phyloP scores from a whole-genome alignment of 2,797 vertebrate genomes.

The Momotus momota region DNA sequence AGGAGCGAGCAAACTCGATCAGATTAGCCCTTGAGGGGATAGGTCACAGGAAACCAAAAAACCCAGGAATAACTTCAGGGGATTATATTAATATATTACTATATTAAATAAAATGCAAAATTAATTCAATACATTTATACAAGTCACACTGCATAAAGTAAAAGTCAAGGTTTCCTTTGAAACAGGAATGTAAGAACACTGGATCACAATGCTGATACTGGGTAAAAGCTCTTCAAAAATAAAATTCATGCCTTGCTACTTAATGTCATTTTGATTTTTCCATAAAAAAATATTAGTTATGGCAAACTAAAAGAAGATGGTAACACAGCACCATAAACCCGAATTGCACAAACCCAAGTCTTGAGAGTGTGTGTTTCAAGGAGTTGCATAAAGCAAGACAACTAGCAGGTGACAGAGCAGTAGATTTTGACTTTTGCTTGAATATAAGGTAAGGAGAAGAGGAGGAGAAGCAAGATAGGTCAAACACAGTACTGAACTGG shows the following conservation, averaged over 20 bases:
- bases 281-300: not conserved
- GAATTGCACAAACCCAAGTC: not conserved
- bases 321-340: not conserved
- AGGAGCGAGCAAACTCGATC: not conserved
- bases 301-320: not conserved
- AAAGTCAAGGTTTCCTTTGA: not conserved
- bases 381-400: not conserved
- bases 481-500: not conserved
- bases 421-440: not conserved
- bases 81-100: conserved; percentile 4
- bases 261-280: not conserved
- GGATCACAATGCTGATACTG: not conserved
- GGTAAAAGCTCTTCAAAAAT: not conserved
- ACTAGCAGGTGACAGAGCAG: not conserved
- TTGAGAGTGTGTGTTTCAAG: not conserved
- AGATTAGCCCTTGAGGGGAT: not conserved
- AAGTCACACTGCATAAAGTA: not conserved
- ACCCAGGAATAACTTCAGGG: not conserved
- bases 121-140: not conserved
- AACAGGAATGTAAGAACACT: not conserved
- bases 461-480: not conserved
- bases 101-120: not conserved
- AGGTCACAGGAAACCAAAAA: not conserved
- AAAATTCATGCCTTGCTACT: not conserved
- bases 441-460: not conserved